Base-by-base conservation (phyloP, 23 tunicate genomes). In the Clavelina lepadiformis region DNA sequence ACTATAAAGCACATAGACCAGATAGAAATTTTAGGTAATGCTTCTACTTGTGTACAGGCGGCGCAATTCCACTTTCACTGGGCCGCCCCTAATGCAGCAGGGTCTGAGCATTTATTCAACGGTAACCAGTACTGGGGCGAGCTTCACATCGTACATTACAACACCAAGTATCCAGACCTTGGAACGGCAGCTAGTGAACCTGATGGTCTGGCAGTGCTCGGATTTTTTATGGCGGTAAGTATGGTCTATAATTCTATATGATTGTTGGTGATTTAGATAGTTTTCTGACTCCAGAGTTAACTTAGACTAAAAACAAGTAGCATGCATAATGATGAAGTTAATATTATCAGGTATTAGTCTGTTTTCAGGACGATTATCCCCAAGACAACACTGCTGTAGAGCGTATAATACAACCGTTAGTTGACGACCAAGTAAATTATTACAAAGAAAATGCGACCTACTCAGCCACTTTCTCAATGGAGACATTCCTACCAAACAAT, bases 61-160 rank as follows among this genome's bases (percentile, higher is more conserved):
- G 86, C 78, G 13, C 86, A 80, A 62, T 80, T 57, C 71, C 78
- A 80, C 51, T 75, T 80, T 2, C 86, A 80, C 28, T 80, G 86
- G 86, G 81, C 63, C 5, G 32, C 51, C 26, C 51, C 46, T 19
- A 33, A 0, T 1, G 69, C 33, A 18, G 63, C 5, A 36, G 91
- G 91, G 0, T 82, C 91, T 0, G 91, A 82, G 63, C 91, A 82
- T 49, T n/a, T 49, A 0, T 28, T 82, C 27, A 47, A 82, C 37
- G 81, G 81, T 6, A 26, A 0, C 8, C 67, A 51, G 27, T 82
- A 38, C 34, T 82, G 67, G 31, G 91, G 81, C 23, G 91, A 82
- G 47, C 37, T 82, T 0, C 91, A 82, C 41, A 47, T 67, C 24
- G 91, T 82, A 28, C 81, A 74, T 57, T 67, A 49, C 70, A 82